These are phyloP conservation scores for Pampusana beccarii DNA, from an alignment of 2,113 vertebrate genomes.

Conservation along the genomic window DNA sequence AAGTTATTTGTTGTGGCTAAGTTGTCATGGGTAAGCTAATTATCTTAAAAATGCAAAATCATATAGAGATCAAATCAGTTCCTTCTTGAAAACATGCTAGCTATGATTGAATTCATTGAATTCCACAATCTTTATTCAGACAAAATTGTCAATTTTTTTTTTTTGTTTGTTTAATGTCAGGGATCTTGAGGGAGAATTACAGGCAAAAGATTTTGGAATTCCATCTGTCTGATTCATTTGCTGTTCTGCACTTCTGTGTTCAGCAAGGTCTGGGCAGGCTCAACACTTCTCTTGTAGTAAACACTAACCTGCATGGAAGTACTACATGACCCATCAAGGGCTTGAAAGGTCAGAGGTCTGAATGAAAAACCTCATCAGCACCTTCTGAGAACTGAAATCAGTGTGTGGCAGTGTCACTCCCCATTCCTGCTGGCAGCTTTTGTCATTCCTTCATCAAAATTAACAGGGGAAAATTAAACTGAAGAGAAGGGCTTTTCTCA, in stretches of 20 bases:
- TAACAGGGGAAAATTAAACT: not conserved
- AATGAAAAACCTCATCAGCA: constrained; percentile 42
- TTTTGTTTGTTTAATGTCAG: not conserved
- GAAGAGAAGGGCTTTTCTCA: not conserved
- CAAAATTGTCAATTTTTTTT: not conserved
- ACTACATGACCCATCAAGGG: not conserved
- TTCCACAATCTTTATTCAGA: not conserved
- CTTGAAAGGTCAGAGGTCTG: constrained; percentile 21
- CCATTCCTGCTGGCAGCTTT: not conserved
- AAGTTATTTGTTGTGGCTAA: not conserved
- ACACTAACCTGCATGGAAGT: not conserved
- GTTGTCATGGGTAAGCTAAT: not conserved
- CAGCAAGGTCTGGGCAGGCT: not conserved
- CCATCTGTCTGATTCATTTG: not conserved
- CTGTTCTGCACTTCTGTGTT: not conserved
- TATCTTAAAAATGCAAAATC: not conserved
- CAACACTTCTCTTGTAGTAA: not conserved
- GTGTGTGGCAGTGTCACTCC: not conserved
- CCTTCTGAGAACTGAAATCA: constrained; percentile 29
- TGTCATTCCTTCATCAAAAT: constrained; percentile 4
- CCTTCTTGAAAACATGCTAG: not conserved
- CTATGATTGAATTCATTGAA: not conserved
- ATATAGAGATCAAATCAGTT: not conserved
- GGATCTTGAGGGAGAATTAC: not conserved
- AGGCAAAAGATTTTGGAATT: not conserved